A percentile compares a stretch with the other conserved stretches of the same genome.
Conservation (phyloP, 2,888 invertebrate species). For the Dryobota labecula region DNA sequence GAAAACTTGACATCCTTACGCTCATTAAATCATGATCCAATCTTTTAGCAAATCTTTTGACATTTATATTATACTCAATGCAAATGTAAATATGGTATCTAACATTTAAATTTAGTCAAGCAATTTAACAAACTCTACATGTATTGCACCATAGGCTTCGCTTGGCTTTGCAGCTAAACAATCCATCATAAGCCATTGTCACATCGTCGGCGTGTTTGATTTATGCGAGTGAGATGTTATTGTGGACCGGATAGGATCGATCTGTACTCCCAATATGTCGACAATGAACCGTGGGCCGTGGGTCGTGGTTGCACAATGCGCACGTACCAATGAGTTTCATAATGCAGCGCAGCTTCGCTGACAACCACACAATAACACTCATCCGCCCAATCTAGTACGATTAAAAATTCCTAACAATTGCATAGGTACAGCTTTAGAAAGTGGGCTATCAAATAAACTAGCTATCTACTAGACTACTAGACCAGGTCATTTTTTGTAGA, state of each 20-base stretch:
- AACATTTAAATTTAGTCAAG: constrained; percentile 42
- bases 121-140: constrained; percentile 27
- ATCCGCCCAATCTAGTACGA: constrained; percentile 58
- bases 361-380: constrained; percentile 61
- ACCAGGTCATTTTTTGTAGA: constrained; percentile 81
- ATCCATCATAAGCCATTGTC: constrained; percentile 63
- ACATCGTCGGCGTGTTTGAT: constrained; percentile 72
- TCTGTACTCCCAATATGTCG: constrained; percentile 76
- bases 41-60: constrained; percentile 44
- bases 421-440: constrained; percentile 69
- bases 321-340: constrained; percentile 72
- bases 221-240: constrained; percentile 73
- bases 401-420: constrained; percentile 55
- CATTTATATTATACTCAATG: constrained; percentile 39
- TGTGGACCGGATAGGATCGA: constrained; percentile 80
- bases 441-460: constrained; percentile 68
- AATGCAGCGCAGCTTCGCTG: constrained; percentile 69
- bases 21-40: constrained; percentile 32
- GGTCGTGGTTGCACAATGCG: constrained; percentile 81
- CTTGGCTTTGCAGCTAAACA: constrained; percentile 40
- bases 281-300: constrained; percentile 86
- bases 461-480: constrained; percentile 72
- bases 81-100: constrained; percentile 41
- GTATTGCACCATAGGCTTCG: constrained; percentile 48
- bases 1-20: constrained; percentile 50